These are phyloP conservation scores for Dendrolimus kikuchii DNA, from an alignment of 1,140 invertebrate genomes.

Conservation along the genomic window DNA sequence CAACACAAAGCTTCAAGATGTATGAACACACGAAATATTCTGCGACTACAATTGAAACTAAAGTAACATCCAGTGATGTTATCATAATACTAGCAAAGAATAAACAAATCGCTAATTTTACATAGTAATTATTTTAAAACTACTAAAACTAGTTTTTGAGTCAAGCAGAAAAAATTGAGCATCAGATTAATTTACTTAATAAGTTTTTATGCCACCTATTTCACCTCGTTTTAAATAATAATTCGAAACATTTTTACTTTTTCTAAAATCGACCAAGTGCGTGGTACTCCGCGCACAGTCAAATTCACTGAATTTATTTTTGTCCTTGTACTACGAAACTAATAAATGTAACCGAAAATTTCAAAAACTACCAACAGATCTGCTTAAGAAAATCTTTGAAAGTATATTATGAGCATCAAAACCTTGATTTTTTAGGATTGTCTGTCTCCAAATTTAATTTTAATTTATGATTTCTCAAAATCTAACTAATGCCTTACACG, in stretches of 20 bases:
- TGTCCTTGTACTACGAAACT: too few relatives aligned
- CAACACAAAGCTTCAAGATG: slow-evolving; percentile 36
- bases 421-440: too few relatives aligned
- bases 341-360: too few relatives aligned
- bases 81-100: slow-evolving; percentile 50
- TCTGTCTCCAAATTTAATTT: too few relatives aligned
- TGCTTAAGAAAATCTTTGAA: too few relatives aligned
- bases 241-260: slow-evolving; percentile 24
- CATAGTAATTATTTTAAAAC: slow-evolving; percentile 19
- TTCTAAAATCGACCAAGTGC: background rate
- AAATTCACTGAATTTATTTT: too few relatives aligned
- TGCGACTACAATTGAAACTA: slow-evolving; percentile 45
- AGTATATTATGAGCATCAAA: too few relatives aligned
- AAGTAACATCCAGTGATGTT: slow-evolving; percentile 35
- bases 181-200: slow-evolving; percentile 34
- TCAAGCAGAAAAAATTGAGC: slow-evolving; percentile 51
- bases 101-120: slow-evolving; percentile 42
- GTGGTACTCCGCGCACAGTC: too few relatives aligned
- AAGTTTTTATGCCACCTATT: slow-evolving; percentile 36
- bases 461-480: too few relatives aligned
- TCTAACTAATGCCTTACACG: too few relatives aligned
- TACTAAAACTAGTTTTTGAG: slow-evolving; percentile 32
- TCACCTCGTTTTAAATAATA: slow-evolving; percentile 34
- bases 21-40: slow-evolving; percentile 20
- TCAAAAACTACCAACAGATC: too few relatives aligned